Base-by-base conservation (phyloP, 2,797 vertebrate species). In the Leptatherina wallacei region DNA sequence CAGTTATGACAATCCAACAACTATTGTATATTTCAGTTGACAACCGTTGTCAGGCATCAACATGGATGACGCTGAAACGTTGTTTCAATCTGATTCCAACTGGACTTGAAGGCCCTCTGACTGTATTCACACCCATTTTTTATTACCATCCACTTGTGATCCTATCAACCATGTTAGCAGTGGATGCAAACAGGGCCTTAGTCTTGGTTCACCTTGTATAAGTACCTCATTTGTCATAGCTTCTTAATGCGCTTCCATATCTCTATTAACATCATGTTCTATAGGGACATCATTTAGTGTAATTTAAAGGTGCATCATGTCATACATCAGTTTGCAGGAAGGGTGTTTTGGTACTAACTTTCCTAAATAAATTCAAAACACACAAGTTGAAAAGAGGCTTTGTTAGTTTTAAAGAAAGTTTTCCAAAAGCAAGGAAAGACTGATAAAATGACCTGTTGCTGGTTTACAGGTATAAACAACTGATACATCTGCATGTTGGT, bases 241-340 rank as follows among this genome's bases (percentile, higher is more conserved):
- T 62, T 29, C 63, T 82, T 89, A 91, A 89, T 91, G 83, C 77
- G 82, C 77, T 24, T 83, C 80, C 86, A 88, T 77, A 36, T 73
- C 65, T 71, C 68, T 16, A 70, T 91, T 90, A 92, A 92, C 91
- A 82, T 82, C 85, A 90, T 35, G 14, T 58, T 68, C 24, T 71
- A 29, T 40, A 69, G 61, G 14, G 63, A 12, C 4, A 44, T 47
- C 62, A 70, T 69, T 56, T 64, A 56, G 52, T 71, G 29, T 68
- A 30, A 32, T 4, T 13, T 55, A 1, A 1, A 71, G 57, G 36
- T 54, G n/a, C 65, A 69, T 44, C 79, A 35, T 42, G 55, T 1
- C 22, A 13, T 32, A 6, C 12, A 65, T 20, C 42, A 29, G 36
- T 42, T 20, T 27, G 11, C 24, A 62, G 16, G 10, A 54, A 66